Evolutionary conservation across 2,888 invertebrate species (phyloP), one percentile per base, ranked within the genome.

Genomic region (Tenthredo distinguenda): DNA sequence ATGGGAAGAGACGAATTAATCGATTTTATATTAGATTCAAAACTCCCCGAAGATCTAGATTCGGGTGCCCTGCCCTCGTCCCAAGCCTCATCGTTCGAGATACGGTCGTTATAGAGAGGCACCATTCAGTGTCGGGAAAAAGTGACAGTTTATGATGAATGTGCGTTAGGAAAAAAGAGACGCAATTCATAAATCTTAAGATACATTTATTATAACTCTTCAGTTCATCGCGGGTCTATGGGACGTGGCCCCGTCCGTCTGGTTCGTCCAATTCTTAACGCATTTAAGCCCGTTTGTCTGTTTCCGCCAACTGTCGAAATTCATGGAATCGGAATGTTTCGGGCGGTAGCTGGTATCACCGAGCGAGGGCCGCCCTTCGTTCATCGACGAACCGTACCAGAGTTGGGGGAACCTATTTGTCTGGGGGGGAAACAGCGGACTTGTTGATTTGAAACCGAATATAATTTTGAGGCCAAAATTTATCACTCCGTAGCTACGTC

Each of bases 121-220:
- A 15, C 10, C 40, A 62, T 62, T 62, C 12, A 62, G 40, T 15
- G 79, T 62, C 7, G 1, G 7, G 62, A 81, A 81, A 81, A 81
- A 81, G 62, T 81, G 79, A 81, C 79, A 62, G 18, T 40, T 37
- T 62, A 62, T 81, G 79, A 81, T 81, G 40, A 81, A 81, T 81
- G 79, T 40, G 58, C 58, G 4, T 34, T 18, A 26, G 79, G 62
- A 15, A 62, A 81, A 62, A 37, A 37, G 62, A 81, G 21, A 10
- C 79, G n/a, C 58, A 81, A 81, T 81, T 81, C 79, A 81, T 81
- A 81, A 81, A 81, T 77, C 77, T 77, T 77, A 47, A 47, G 74
- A 47, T 43, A 47, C 43, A 68, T 68, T 68, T 68, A 68, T 74
- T 74, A 74, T 26, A 43, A 43, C 21, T 74, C 21, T 74, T 74